Evolutionary conservation across 2,113 vertebrate species (phyloP).

Genomic region (Pelecanoides urinatrix): DNA sequence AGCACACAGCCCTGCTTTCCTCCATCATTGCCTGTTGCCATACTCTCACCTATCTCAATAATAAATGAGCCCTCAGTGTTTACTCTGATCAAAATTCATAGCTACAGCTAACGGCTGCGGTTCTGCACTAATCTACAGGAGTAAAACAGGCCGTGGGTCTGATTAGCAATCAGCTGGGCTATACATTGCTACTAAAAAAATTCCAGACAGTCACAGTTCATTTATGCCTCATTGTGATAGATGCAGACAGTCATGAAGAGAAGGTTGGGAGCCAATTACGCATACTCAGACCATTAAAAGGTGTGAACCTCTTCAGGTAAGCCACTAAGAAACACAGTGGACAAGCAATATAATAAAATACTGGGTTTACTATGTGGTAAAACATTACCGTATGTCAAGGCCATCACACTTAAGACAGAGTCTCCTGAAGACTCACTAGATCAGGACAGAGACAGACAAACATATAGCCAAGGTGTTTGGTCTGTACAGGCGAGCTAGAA

Average conservation of each 20-base stretch:
- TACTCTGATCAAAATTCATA: slow-evolving; percentile 57
- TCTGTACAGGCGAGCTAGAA: background rate
- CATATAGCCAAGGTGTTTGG: background rate
- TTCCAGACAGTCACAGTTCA: slow-evolving; percentile 14
- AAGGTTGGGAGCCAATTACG: background rate
- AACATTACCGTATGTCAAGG: background rate
- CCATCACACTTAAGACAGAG: background rate
- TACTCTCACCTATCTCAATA: background rate
- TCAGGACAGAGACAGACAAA: background rate
- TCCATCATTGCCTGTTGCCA: background rate
- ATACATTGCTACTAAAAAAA: background rate
- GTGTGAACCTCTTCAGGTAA: background rate
- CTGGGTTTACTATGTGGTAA: background rate
- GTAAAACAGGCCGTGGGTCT: background rate
- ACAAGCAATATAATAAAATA: background rate
- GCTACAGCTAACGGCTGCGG: background rate
- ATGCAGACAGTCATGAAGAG: background rate
- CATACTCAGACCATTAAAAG: background rate
- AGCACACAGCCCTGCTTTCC: background rate
- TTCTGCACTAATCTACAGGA: background rate
- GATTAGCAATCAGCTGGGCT: background rate
- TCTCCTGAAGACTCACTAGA: background rate
- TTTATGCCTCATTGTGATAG: background rate
- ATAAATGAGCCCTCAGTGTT: slow-evolving; percentile 28
- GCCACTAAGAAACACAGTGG: background rate